Evolutionary conservation across 2,888 invertebrate genomes (phyloP), one percentile per base, ranked within the genome.

Genomic region (Epistrophe grossulariae): DNA sequence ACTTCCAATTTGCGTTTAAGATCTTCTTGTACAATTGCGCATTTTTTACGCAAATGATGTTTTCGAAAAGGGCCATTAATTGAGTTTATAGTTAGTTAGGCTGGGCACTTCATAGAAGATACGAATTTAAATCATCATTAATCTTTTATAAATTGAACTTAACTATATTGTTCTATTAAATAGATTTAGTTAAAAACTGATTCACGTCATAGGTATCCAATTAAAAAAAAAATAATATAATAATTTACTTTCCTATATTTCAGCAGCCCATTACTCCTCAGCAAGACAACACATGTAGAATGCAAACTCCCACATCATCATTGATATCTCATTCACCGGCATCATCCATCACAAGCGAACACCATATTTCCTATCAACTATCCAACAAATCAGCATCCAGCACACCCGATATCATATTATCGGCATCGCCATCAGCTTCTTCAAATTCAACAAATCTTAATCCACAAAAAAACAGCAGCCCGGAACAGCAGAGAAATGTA

Each of bases 321-420:
- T 13, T 85, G 9, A 50, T 85, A 0, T 85, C 85, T 0, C 74
- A 82, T 17, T 85, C 85, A 8, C 85, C 85, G 31, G 70, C 79
- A 50, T 85, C 85, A 11, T 85, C 85, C 11, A 79, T 79, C 43
- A 82, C 73, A 50, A 85, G 85, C 11, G 85, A 85, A 40, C 73
- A 81, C 11, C 82, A 85, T 38, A 59, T 79, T 2, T 50, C 85
- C n/a, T 85, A 62, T 62, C 80, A 81, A 13, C 8, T 74, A 55
- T 62, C 73, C 9, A 85, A 48, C 50, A 85, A 85, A 40, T 81
- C 85, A 19, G 52, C 78, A 52, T 82, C 82, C 0, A 85, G 85
- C 35, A 85, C 85, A 11, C 85, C 85, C 3, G 85, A 85, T 6
- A 78, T 85, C 2, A 70, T 79, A 11, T 35, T 82, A 5, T 64